phyloP scores from a whole-genome alignment of 2,113 vertebrate species.

The Platycercus adscitus region DNA sequence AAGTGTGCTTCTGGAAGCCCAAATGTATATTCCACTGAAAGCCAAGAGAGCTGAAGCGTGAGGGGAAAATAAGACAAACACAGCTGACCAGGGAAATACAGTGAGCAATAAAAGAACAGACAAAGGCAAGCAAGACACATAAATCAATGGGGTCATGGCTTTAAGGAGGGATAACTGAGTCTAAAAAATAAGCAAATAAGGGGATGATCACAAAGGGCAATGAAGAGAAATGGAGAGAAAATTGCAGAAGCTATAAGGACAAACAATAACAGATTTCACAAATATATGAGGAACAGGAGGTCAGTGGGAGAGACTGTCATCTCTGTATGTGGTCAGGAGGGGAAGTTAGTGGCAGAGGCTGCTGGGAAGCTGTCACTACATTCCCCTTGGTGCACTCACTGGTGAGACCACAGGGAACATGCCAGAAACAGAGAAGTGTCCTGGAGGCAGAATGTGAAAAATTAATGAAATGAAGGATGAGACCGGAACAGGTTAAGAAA shows the following conservation, averaged over 20 bases:
- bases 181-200: conserved; percentile 38
- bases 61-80: neutral
- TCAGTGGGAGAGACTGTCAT: neutral
- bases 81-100: neutral
- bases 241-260: neutral
- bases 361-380: neutral
- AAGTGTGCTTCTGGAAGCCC: neutral
- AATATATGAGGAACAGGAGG: neutral
- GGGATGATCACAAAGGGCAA: neutral
- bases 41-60: neutral
- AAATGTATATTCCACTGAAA: neutral
- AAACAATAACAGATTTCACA: conserved; percentile 13
- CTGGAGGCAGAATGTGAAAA: conserved; percentile 54
- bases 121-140: neutral
- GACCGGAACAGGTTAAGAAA: neutral
- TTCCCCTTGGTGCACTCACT: neutral
- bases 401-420: neutral
- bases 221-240: neutral
- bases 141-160: conserved; percentile 40
- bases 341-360: neutral
- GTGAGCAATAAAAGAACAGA: neutral
- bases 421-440: neutral
- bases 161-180: neutral
- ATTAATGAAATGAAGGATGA: conserved; percentile 39
- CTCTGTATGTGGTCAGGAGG: accelerated